A percentile compares a stretch with the other conserved stretches of the same genome.
phyloP scores from a whole-genome alignment of 2,113 vertebrate genomes.

The Leptocoma aspasia region DNA sequence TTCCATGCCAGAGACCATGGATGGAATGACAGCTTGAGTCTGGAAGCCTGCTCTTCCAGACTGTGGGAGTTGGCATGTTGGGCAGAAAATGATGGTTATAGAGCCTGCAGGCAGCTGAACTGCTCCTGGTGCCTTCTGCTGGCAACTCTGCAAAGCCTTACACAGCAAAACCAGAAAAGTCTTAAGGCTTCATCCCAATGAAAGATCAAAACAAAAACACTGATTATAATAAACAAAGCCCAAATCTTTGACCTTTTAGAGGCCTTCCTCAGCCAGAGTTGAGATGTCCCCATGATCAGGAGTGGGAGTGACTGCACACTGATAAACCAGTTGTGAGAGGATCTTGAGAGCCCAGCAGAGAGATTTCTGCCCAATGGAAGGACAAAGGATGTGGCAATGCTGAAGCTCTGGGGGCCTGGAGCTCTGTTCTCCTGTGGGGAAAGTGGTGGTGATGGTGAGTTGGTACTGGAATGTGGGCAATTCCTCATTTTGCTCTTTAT shows the following conservation, averaged over 20 bases:
- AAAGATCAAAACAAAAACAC: not conserved
- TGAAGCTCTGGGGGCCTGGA: not conserved
- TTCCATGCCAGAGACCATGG: not conserved
- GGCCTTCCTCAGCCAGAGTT: not conserved
- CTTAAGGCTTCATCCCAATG: not conserved
- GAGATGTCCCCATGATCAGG: not conserved
- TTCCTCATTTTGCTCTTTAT: not conserved
- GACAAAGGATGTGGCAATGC: not conserved
- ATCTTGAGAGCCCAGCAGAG: not conserved
- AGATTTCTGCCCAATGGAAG: rapidly evolving
- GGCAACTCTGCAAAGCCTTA: not conserved
- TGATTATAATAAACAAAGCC: not conserved
- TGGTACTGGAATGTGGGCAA: not conserved
- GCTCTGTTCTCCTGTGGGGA: not conserved
- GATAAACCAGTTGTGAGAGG: not conserved
- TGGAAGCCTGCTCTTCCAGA: not conserved
- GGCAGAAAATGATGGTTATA: not conserved
- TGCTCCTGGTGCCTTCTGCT: not conserved
- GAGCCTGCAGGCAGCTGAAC: not conserved
- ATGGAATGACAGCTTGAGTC: not conserved
- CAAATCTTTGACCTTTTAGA: not conserved
- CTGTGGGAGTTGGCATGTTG: not conserved
- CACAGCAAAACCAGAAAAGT: not conserved
- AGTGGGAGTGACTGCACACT: not conserved
- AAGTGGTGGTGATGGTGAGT: not conserved